These are phyloP conservation scores for Solen grandis DNA, from an alignment of 1,140 invertebrate genomes.

Conservation along the genomic window DNA sequence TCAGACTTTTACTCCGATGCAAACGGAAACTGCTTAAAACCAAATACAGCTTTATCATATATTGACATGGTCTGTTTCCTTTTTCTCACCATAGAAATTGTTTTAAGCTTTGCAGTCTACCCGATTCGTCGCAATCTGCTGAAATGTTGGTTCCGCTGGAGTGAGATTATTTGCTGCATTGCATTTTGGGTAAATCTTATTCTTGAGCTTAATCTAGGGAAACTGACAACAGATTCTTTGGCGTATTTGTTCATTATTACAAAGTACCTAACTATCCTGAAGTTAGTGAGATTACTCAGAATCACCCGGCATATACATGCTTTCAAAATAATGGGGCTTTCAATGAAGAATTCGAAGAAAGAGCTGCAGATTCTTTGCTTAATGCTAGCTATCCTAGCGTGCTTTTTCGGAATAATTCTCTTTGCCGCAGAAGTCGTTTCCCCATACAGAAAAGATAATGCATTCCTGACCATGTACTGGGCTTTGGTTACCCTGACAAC, in stretches of 20 bases:
- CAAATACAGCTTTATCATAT: not conserved
- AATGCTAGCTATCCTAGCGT: slow-evolving; percentile 5
- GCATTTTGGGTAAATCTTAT: slow-evolving; percentile 19
- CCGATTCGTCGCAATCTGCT: not conserved
- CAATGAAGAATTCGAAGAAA: slow-evolving; percentile 1
- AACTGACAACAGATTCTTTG: not conserved
- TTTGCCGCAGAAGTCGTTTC: slow-evolving; percentile 14
- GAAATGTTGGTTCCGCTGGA: not conserved
- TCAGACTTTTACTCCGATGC: not conserved
- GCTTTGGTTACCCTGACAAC: slow-evolving; percentile 81
- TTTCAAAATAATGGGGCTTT: slow-evolving; percentile 34
- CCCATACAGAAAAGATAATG: not conserved
- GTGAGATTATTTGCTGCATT: slow-evolving; percentile 12
- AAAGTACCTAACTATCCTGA: slow-evolving; percentile 13
- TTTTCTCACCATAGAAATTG: slow-evolving; percentile 9
- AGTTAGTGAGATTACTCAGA: slow-evolving; percentile 18
- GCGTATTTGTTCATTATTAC: not conserved
- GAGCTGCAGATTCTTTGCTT: slow-evolving; percentile 34
- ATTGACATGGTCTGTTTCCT: not conserved
- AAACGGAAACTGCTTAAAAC: not conserved
- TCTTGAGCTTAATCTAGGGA: slow-evolving; percentile 19
- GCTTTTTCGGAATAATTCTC: slow-evolving; percentile 13
- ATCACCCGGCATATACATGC: slow-evolving; percentile 18
- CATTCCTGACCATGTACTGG: slow-evolving; percentile 76
- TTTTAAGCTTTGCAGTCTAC: slow-evolving; percentile 16